These are phyloP conservation scores for Calliopum simillimum DNA, from an alignment of 2,888 invertebrate species.

Conservation along the genomic window DNA sequence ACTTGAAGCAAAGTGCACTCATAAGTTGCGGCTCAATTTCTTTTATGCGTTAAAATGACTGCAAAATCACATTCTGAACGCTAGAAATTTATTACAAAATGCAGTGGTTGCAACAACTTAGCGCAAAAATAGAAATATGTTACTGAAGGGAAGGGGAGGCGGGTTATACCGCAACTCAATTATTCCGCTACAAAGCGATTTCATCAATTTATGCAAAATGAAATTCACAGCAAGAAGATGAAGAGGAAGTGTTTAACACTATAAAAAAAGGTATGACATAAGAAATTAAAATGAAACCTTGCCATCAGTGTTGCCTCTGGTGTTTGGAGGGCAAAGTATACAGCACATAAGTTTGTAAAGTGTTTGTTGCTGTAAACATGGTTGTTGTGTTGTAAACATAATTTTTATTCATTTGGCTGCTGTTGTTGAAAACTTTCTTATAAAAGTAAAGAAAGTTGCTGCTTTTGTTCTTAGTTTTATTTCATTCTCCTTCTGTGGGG, in stretches of 20 bases:
- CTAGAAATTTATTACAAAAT: no score
- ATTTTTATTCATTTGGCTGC: not conserved
- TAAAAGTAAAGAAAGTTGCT: not conserved
- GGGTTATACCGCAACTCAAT: not conserved
- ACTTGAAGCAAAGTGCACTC: no score
- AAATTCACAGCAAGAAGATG: conserved; percentile 1
- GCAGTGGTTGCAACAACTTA: no score
- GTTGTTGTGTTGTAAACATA: conserved; percentile 3
- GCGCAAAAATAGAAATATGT: no score
- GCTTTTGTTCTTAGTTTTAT: conserved; percentile 11
- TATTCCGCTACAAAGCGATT: conserved; percentile 15
- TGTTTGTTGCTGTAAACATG: no score
- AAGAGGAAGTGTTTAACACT: not conserved
- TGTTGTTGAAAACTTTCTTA: not conserved
- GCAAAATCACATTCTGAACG: no score
- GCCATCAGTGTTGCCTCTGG: not conserved
- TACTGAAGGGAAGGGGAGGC: no score
- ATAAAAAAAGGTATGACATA: not conserved
- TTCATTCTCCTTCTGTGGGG: not conserved
- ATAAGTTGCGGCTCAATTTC: no score
- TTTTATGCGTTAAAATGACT: no score
- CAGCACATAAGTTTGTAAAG: not conserved
- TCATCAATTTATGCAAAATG: conserved; percentile 20
- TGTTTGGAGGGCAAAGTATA: not conserved
- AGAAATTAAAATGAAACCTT: not conserved